A percentile compares a stretch with the other conserved stretches of the same genome.
These are phyloP conservation scores for Mormyrus lacerda DNA, from an alignment of 2,113 vertebrate genomes.

Conservation along the genomic window DNA sequence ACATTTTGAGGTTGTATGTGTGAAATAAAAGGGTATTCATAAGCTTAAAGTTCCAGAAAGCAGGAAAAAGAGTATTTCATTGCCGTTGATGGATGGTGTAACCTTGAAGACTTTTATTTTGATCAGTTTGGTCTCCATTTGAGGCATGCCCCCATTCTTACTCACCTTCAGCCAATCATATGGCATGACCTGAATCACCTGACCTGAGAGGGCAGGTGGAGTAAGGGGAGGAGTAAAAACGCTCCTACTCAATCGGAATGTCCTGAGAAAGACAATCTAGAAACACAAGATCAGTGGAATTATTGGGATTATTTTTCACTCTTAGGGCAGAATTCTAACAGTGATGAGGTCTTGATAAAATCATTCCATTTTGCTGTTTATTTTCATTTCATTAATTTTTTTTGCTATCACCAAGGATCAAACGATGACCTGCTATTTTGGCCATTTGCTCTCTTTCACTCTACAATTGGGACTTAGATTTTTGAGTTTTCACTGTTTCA, in stretches of 20 bases:
- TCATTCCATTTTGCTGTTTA: background rate
- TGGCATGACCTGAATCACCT: background rate
- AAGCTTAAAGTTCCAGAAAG: background rate
- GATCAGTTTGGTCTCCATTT: background rate
- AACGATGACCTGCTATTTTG: background rate
- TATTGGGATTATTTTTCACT: background rate
- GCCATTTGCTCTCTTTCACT: background rate
- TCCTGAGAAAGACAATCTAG: background rate
- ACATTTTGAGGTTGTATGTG: background rate
- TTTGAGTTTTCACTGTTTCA: background rate
- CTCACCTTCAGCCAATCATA: background rate
- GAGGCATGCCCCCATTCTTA: background rate
- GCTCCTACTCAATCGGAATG: background rate
- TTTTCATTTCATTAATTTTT: background rate
- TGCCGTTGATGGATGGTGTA: background rate
- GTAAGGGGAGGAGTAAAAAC: background rate
- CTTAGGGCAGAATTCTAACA: background rate
- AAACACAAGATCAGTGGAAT: background rate
- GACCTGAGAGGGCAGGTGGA: background rate
- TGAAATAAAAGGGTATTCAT: background rate
- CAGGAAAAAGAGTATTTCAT: background rate
- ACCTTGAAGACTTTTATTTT: background rate
- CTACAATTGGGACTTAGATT: background rate
- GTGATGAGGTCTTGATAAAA: background rate
- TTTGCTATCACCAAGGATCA: background rate